These are phyloP conservation scores for Zophobas morio DNA, from an alignment of 1,140 invertebrate genomes.

Conservation along the genomic window DNA sequence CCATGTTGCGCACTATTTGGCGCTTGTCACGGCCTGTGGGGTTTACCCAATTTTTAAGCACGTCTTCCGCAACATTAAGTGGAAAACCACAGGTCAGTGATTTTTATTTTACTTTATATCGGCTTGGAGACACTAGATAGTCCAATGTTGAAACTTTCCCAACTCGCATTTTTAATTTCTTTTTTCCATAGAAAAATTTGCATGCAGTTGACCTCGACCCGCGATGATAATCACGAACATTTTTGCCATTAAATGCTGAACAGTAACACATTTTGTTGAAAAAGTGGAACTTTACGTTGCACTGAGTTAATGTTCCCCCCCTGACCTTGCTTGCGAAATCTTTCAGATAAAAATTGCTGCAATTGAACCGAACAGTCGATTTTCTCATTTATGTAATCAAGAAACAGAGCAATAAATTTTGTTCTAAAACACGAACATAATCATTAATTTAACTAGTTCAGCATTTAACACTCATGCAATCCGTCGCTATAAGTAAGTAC, in stretches of 20 bases:
- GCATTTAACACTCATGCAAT: constrained; percentile 2
- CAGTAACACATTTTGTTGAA: background rate
- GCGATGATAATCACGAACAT: constrained; percentile 4
- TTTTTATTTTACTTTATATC: constrained; percentile 48
- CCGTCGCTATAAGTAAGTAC: background rate
- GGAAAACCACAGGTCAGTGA: constrained; percentile 65
- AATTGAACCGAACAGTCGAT: background rate
- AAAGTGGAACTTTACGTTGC: background rate
- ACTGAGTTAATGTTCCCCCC: background rate
- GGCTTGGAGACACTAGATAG: no score
- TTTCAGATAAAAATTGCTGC: constrained; percentile 16
- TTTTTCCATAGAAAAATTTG: constrained; percentile 16
- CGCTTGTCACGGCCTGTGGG: constrained; percentile 58
- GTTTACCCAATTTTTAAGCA: constrained; percentile 52
- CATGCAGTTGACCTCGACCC: constrained; percentile 35
- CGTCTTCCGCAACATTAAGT: constrained; percentile 51
- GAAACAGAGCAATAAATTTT: constrained; percentile 3
- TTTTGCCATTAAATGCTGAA: constrained; percentile 42
- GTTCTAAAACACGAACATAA: constrained; percentile 1
- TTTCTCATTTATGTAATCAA: constrained; percentile 4
- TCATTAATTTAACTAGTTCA: constrained; percentile 9
- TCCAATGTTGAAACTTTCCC: no score
- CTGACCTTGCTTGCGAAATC: constrained; percentile 11
- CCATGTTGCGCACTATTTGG: constrained; percentile 53
- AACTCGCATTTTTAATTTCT: no score